Base-by-base conservation (phyloP, 1,140 invertebrate genomes). In the Calephelis nemesis region DNA sequence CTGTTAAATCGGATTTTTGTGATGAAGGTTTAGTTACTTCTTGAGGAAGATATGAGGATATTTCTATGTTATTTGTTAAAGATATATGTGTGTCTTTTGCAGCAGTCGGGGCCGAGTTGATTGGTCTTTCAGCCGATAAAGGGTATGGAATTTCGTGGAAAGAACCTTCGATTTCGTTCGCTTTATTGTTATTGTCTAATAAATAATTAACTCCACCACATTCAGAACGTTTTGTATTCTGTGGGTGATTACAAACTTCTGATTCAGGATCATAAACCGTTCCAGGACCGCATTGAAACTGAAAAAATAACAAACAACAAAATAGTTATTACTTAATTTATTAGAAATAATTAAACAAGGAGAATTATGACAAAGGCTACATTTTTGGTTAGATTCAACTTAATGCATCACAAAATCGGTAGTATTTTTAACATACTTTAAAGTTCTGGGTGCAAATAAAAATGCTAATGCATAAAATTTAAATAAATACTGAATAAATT, bases 231-330 rank as follows among this genome's bases (percentile, higher is more conserved):
- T 90, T 93, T 71, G 93, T 94, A n/a, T 92, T 94, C 67, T 92
- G 90, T 6, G 95, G 93, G 85, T 95, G 93, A 70, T 95, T 95
- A 79, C 95, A 96, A 66, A 94, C 90, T 71, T 93, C 92, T n/a
- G 90, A 93, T 1, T 92, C 87, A 12, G 93, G 92, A 76, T 96
- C 96, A 70, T 94, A 96, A 8, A 96, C 94, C 4, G 95, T 96
- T 42, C 95, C 95, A 54, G 93, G 91, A 1, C 93, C 94, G 80
- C 95, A 96, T 84, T 95, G 93, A 79, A 95, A 96, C 88, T 93
- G 92, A 68, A 94, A 94, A 69, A 30, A 30, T 30, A 4, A 30
- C 30, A 30, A 30, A 30, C 4, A 30, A 30, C 30, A 30, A 30
- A 30, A 4, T 30, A 30, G 3, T 2, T 30, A 30, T 30, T 30